Conservation (phyloP, 2,797 vertebrate genomes). For the Hybognathus amarus region DNA sequence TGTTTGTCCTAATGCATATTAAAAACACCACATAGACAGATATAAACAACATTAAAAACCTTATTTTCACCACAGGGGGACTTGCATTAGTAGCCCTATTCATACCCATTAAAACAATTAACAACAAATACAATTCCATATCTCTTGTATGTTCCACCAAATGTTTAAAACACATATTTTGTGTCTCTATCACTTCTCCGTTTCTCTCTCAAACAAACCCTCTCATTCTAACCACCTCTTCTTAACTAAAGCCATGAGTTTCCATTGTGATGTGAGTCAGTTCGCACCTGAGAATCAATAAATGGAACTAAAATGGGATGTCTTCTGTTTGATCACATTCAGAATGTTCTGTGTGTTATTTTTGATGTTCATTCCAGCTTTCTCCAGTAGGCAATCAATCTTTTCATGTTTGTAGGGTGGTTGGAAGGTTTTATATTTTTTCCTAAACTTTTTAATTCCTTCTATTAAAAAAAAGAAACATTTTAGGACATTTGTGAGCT, state of each 20-base stretch:
- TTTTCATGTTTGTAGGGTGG: neutral
- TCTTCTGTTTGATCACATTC: neutral
- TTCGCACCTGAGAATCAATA: neutral
- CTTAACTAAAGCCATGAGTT: neutral
- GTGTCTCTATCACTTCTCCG: neutral
- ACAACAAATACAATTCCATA: neutral
- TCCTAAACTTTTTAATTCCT: neutral
- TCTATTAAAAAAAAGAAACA: slow-evolving; percentile 21
- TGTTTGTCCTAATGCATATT: too few relatives aligned
- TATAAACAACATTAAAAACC: too few relatives aligned
- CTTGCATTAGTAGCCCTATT: neutral
- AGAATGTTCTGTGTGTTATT: slow-evolving; percentile 8
- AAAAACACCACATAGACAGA: too few relatives aligned
- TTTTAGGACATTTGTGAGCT: neutral
- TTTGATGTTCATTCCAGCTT: slow-evolving; percentile 28
- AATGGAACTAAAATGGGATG: neutral
- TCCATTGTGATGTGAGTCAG: neutral
- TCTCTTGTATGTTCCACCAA: neutral
- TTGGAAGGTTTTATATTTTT: neutral
- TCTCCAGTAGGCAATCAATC: slow-evolving; percentile 12
- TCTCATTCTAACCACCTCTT: neutral
- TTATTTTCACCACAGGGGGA: too few relatives aligned
- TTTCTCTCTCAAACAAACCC: too few relatives aligned
- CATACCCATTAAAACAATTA: neutral
- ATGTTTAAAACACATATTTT: neutral